Evolutionary conservation across 2,888 invertebrate genomes (phyloP).

Genomic region (Eustalomyia histrio): DNA sequence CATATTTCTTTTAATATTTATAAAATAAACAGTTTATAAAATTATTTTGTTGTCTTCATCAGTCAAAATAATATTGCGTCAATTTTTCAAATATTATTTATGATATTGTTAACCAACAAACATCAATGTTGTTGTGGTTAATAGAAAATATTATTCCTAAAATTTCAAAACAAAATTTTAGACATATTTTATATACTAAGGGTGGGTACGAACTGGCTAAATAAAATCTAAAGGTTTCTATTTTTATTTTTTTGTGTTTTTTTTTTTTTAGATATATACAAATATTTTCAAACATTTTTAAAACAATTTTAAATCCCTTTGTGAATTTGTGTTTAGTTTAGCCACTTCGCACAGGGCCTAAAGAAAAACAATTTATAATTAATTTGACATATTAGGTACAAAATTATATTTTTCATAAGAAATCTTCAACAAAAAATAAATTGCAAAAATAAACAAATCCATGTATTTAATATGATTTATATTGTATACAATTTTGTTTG

Average conservation of each 20-base stretch:
- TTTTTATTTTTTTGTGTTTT: too few species aligned
- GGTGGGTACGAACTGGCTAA: too few species aligned
- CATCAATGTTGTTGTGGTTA: background rate
- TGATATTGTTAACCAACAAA: background rate
- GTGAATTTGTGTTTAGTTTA: too few species aligned
- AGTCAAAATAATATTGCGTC: background rate
- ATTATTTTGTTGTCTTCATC: background rate
- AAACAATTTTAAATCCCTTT: too few species aligned
- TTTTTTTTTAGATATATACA: too few species aligned
- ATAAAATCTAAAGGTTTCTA: too few species aligned
- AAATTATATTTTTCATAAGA: conserved; percentile 13
- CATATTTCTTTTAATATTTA: too few species aligned
- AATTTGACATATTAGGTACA: conserved; percentile 29
- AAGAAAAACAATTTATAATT: background rate
- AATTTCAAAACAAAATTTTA: conserved; percentile 2
- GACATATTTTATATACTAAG: background rate
- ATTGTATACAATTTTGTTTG: background rate
- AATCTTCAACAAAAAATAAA: background rate
- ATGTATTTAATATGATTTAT: background rate
- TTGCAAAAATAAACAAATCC: background rate
- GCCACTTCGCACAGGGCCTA: too few species aligned
- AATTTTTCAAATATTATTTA: background rate
- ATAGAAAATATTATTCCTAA: background rate
- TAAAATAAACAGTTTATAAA: background rate
- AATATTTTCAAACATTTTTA: too few species aligned